Evolutionary conservation across 2,797 vertebrate genomes (phyloP), one percentile per base, ranked within the genome.

Genomic region (Anguilla obscura): DNA sequence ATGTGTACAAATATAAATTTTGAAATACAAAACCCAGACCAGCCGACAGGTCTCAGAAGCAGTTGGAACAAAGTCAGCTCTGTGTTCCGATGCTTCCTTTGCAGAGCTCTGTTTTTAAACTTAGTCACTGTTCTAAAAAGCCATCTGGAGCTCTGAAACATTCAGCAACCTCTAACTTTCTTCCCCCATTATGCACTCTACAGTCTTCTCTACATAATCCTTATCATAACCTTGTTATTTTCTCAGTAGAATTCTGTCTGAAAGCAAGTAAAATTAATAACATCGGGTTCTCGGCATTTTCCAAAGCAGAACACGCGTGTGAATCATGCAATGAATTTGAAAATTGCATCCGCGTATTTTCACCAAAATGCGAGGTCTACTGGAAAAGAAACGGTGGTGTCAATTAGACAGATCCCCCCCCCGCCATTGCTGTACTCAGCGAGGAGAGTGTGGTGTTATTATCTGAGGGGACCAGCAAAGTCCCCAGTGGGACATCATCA

Each of bases 401-500:
- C 84, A 40, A 88, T 90, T 85, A 90, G 90, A 90, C 88, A 89
- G 92, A 89, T 88, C 79, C 91, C 87, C 92, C 40, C 21, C n/a
- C 9, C 2, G 0, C 7, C 50, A 52, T 7, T 91, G 89, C 6
- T 45, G 90, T 92, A 89, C 91, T 91, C n/a, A 30, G 89, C 87
- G 86, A 84, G 89, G 89, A 89, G 87, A 89, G 87, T 90, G 90
- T 94, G 92, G 94, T 94, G 94, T 94, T 94, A 92, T 89, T 88
- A 90, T 90, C 93, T 93, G 89, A 92, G 93, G 91, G 50, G 88
- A 89, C 90, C 90, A 91, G 90, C 91, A 91, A 82, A 27, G 76
- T 92, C 89, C 87, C 93, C 87, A 45, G 87, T 92, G 94, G 92
- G 91, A 93, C 76, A 18, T 79, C 60, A 90, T 24, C 88, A 94